A percentile compares a stretch with the other conserved stretches of the same genome.
These are phyloP conservation scores for Phylloscopus trochiloides DNA, from an alignment of 2,113 vertebrate species.

Conservation along the genomic window DNA sequence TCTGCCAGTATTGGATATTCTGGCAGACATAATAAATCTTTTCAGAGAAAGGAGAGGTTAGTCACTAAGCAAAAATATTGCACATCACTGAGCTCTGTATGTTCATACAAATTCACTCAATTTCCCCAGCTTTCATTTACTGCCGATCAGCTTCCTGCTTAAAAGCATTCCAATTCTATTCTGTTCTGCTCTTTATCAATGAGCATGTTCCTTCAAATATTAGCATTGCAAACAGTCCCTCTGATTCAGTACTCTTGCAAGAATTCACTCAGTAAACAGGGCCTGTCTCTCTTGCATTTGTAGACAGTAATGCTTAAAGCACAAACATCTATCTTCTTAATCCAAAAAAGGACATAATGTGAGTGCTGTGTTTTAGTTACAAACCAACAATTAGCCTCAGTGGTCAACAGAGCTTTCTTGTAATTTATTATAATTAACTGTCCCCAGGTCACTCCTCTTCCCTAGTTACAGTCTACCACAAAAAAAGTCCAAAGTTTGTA, in stretches of 20 bases:
- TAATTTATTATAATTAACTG: background rate
- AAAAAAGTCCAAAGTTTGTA: background rate
- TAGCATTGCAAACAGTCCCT: background rate
- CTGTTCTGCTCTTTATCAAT: constrained; percentile 9
- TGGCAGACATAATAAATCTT: background rate
- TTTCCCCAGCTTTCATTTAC: background rate
- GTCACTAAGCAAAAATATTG: background rate
- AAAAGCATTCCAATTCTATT: background rate
- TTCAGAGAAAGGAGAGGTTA: background rate
- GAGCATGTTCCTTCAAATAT: constrained; percentile 12
- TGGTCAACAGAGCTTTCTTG: background rate
- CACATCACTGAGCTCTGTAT: background rate
- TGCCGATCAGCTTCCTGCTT: background rate
- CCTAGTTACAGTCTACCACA: background rate
- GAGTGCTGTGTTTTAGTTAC: background rate
- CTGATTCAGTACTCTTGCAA: background rate
- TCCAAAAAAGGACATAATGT: constrained; percentile 14
- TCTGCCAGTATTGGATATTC: background rate
- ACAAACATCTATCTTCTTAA: background rate
- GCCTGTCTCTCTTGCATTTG: background rate
- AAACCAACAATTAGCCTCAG: background rate
- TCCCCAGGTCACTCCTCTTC: background rate
- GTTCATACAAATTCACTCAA: background rate
- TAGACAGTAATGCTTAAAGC: background rate
- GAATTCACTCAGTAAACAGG: constrained; percentile 17